These are phyloP conservation scores for Agapornis roseicollis DNA, from an alignment of 2,113 vertebrate species.

Conservation along the genomic window DNA sequence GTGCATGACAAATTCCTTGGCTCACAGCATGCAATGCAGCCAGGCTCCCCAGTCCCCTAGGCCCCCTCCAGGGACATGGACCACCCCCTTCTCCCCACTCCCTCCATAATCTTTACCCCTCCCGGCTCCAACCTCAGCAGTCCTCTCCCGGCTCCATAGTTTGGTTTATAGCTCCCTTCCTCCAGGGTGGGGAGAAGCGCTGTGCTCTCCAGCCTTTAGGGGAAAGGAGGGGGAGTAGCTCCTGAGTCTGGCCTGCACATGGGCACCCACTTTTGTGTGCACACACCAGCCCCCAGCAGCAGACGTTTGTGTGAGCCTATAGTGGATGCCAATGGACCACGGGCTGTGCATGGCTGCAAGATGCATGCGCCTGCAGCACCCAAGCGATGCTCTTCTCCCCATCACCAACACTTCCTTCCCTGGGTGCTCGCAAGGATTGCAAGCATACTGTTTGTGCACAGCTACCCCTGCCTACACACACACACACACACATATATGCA, in stretches of 20 bases:
- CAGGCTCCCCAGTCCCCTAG: not conserved
- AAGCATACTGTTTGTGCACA: not conserved
- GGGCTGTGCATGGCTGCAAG: not conserved
- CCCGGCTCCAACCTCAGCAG: not conserved
- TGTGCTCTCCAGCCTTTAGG: not conserved
- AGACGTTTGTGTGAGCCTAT: not conserved
- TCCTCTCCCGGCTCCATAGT: not conserved
- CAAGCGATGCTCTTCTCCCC: not conserved
- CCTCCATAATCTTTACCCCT: not conserved
- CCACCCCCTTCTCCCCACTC: not conserved
- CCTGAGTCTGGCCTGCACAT: not conserved
- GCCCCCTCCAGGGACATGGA: not conserved
- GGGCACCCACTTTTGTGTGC: not conserved
- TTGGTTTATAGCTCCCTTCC: not conserved
- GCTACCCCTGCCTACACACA: not conserved
- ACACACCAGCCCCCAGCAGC: not conserved
- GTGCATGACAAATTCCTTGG: constrained; percentile 40
- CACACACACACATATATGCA: not conserved
- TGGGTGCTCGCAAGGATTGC: not conserved
- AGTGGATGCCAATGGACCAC: not conserved
- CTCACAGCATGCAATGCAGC: constrained; percentile 29
- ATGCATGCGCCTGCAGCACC: not conserved
- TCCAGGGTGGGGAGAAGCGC: not conserved
- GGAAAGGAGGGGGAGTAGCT: not conserved
- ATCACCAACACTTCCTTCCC: not conserved